phyloP scores from a whole-genome alignment of 2,113 vertebrate species.

The Mandrillus leucophaeus region DNA sequence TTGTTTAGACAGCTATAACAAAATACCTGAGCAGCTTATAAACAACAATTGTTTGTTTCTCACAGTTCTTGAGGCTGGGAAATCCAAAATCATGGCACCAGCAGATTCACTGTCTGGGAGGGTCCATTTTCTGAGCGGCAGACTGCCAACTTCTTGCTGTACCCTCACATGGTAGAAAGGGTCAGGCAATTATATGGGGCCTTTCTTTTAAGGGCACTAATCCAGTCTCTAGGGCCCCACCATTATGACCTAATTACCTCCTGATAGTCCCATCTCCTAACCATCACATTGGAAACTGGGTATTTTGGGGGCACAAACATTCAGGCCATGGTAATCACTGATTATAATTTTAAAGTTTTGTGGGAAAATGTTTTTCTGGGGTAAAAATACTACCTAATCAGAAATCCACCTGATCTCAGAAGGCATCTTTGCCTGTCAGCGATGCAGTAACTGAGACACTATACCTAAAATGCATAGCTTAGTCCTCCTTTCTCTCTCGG shows the following conservation, averaged over 20 bases:
- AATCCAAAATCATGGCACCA: neutral
- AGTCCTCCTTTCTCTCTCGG: neutral
- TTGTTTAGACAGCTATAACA: neutral
- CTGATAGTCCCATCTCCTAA: neutral
- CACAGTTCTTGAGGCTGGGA: neutral
- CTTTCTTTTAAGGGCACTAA: neutral
- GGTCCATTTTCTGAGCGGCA: neutral
- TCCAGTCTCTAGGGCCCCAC: neutral
- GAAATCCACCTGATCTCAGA: neutral
- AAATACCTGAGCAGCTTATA: neutral
- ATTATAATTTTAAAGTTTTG: neutral
- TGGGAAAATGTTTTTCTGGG: neutral
- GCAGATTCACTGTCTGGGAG: neutral
- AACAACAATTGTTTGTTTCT: neutral
- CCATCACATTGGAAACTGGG: neutral
- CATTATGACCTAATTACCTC: neutral
- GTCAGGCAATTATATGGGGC: neutral
- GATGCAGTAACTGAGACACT: accelerated
- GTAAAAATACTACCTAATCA: neutral
- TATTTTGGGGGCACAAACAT: neutral
- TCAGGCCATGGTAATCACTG: neutral
- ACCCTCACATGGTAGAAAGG: neutral
- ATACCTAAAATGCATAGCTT: accelerated
- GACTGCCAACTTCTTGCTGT: neutral
- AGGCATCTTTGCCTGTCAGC: neutral